Percentiles rank a stretch among this genome's conserved stretches.
Conservation (phyloP, 2,113 vertebrate species). For the Agelaius tricolor region DNA sequence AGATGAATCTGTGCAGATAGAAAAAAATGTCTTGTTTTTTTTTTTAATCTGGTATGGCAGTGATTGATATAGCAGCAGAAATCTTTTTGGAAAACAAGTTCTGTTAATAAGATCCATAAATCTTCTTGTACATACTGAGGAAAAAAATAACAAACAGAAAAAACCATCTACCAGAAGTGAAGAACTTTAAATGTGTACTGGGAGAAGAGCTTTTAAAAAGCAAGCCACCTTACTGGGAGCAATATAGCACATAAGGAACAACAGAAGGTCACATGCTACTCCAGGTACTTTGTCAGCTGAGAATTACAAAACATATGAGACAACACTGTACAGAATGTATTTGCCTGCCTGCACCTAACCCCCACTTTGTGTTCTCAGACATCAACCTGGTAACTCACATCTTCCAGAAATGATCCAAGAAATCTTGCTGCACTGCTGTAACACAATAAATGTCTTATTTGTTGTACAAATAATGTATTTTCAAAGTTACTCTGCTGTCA, state of each 20-base stretch:
- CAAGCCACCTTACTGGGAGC: neutral
- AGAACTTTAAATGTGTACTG: neutral
- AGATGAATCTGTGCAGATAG: neutral
- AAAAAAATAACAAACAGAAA: neutral
- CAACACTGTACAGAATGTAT: neutral
- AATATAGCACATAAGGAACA: neutral
- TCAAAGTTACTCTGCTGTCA: neutral
- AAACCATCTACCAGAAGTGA: neutral
- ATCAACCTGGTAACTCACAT: neutral
- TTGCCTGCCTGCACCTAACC: neutral
- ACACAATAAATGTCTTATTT: neutral
- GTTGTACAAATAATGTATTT: neutral
- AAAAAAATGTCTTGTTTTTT: neutral
- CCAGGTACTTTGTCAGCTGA: neutral
- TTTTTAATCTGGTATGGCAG: neutral
- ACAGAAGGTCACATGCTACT: neutral
- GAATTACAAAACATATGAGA: neutral
- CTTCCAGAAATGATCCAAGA: neutral
- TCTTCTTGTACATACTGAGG: neutral
- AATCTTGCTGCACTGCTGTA: neutral
- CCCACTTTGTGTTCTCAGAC: neutral
- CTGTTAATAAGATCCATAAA: conserved; percentile 29
- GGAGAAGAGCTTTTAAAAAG: neutral
- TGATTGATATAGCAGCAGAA: conserved; percentile 4
- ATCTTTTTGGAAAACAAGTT: neutral